Evolutionary conservation across 2,113 vertebrate species (phyloP).

Genomic region (Nannospalax galili): DNA sequence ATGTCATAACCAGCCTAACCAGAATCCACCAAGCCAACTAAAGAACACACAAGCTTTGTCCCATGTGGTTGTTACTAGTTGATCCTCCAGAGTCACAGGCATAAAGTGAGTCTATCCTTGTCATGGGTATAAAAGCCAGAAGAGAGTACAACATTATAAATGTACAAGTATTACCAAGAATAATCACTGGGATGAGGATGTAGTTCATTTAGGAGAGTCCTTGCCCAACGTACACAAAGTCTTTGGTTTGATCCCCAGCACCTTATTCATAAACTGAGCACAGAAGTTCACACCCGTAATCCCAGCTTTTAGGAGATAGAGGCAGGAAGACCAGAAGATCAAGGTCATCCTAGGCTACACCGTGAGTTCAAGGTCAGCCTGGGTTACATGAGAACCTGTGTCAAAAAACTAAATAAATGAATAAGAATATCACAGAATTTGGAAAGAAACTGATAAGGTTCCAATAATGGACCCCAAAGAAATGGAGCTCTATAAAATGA

Average conservation of each 20-base stretch:
- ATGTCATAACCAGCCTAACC: too few relatives aligned
- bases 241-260: neutral
- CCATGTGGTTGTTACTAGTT: neutral
- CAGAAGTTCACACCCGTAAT: neutral
- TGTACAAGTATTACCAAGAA: too few relatives aligned
- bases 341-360: neutral
- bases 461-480: neutral
- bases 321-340: neutral
- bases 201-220: neutral
- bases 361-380: neutral
- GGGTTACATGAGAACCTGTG: neutral
- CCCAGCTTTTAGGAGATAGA: neutral
- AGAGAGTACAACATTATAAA: neutral
- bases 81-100: neutral
- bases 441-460: neutral
- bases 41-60: neutral
- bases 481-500: neutral
- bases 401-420: neutral
- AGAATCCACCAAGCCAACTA: too few relatives aligned
- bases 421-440: neutral
- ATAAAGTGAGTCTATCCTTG: too few relatives aligned
- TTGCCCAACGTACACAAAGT: too few relatives aligned
- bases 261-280: too few relatives aligned
- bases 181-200: too few relatives aligned
- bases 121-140: neutral